Conservation (phyloP, 2,888 invertebrate species). For the Zaprionus obscuricornis region DNA sequence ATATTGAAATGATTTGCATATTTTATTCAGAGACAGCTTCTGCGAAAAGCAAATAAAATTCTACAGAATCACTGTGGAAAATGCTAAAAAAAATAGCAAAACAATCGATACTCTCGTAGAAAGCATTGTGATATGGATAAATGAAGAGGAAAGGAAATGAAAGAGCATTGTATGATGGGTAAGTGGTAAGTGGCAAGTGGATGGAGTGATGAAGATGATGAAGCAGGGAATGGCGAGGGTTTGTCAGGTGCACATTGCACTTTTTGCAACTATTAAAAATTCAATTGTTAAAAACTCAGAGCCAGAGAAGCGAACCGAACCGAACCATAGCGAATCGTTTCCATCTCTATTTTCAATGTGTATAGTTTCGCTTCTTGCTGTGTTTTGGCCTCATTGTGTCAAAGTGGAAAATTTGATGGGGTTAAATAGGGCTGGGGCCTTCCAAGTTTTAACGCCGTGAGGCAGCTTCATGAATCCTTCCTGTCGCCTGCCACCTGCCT, state of each 20-base stretch:
- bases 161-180: no score
- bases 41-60: constrained; percentile 16
- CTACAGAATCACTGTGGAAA: constrained; percentile 9
- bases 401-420: constrained; percentile 58
- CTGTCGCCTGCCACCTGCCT: background rate
- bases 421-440: constrained; percentile 15
- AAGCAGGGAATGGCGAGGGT: background rate
- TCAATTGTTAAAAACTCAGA: constrained; percentile 62
- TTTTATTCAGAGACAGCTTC: constrained; percentile 30
- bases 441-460: constrained; percentile 41
- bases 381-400: constrained; percentile 69
- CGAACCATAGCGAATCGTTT: constrained; percentile 3
- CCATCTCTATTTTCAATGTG: constrained; percentile 19
- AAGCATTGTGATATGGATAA: no score
- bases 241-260: constrained; percentile 27
- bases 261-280: constrained; percentile 65
- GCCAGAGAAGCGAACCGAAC: constrained; percentile 26
- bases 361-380: constrained; percentile 22
- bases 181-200: background rate
- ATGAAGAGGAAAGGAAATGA: no score
- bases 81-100: constrained; percentile 12
- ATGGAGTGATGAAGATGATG: background rate
- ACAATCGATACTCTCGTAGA: constrained; percentile 49
- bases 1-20: constrained; percentile 43
- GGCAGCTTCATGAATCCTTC: constrained; percentile 2